phyloP scores from a whole-genome alignment of 2,113 vertebrate genomes.

The Campylomormyrus numenius region DNA sequence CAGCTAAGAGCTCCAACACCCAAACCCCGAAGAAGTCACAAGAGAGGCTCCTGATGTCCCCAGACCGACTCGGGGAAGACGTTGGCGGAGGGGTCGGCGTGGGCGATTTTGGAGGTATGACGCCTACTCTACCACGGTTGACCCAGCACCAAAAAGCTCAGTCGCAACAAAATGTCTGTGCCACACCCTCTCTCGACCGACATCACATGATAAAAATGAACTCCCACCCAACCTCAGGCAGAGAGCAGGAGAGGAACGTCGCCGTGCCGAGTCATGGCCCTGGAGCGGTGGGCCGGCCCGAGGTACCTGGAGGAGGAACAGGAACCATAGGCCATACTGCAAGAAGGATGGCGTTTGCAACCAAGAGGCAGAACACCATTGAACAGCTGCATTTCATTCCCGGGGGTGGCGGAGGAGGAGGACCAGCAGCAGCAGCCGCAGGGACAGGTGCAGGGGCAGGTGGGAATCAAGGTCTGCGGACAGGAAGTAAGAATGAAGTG shows the following conservation, averaged over 20 bases:
- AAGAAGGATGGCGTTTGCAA: conserved; percentile 74
- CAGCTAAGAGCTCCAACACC: conserved; percentile 61
- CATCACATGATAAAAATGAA: conserved; percentile 83
- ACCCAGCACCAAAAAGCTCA: conserved; percentile 69
- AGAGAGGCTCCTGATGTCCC: conserved; percentile 73
- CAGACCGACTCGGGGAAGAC: conserved; percentile 70
- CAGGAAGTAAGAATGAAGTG: conserved; percentile 82
- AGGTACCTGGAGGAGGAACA: conserved; percentile 58
- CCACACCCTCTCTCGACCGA: conserved; percentile 70
- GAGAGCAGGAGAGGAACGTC: conserved; percentile 61
- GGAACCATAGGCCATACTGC: conserved; percentile 69
- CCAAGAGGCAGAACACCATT: conserved; percentile 79
- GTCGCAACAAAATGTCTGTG: conserved; percentile 76
- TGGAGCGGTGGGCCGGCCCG: conserved; percentile 61
- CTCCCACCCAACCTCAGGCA: conserved; percentile 70
- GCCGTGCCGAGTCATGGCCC: conserved; percentile 49
- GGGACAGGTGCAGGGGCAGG: conserved; percentile 53
- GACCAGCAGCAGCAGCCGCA: conserved; percentile 49
- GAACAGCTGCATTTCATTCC: conserved; percentile 88
- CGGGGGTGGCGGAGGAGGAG: conserved; percentile 63
- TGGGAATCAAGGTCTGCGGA: conserved; percentile 70
- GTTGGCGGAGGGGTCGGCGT: conserved; percentile 47
- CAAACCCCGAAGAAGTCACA: conserved; percentile 64
- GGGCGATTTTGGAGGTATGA: conserved; percentile 36
- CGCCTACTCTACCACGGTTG: conserved; percentile 61